Conservation (phyloP, 2,888 invertebrate species). For the Stegophylla sp. region DNA sequence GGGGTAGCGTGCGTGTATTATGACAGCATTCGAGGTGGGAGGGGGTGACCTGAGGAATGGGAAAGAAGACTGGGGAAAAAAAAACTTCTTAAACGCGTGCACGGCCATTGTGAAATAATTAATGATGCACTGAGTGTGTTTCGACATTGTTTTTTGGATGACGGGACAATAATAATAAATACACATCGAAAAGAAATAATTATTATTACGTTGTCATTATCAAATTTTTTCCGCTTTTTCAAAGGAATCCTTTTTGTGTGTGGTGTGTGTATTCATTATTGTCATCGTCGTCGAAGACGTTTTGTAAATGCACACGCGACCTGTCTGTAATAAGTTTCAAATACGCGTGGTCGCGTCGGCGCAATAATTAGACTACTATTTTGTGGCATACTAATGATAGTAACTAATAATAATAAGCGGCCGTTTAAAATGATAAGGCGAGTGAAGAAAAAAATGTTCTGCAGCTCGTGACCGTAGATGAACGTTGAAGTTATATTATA, state of each 20-base stretch:
- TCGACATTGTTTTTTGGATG: conserved; percentile 44
- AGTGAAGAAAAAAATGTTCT: background rate
- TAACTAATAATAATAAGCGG: background rate
- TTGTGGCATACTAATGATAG: background rate
- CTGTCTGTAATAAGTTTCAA: background rate
- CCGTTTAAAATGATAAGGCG: background rate
- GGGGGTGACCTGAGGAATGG: background rate
- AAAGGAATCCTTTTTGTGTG: background rate
- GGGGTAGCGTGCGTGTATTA: background rate
- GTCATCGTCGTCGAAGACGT: background rate
- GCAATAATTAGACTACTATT: conserved; percentile 9
- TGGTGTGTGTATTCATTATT: background rate
- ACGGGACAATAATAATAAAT: conserved; percentile 13
- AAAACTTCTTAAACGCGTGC: conserved; percentile 40
- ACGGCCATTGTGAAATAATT: conserved; percentile 49
- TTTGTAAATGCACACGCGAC: background rate
- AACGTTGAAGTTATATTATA: too few relatives aligned
- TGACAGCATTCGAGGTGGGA: background rate
- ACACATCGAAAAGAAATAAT: background rate
- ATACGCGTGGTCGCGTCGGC: background rate
- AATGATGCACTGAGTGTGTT: conserved; percentile 45
- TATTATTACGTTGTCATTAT: background rate
- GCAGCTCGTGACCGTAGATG: background rate
- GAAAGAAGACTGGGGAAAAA: background rate
- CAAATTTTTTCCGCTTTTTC: background rate